phyloP scores from a whole-genome alignment of 2,888 invertebrate genomes.

The Smittia sp. region DNA sequence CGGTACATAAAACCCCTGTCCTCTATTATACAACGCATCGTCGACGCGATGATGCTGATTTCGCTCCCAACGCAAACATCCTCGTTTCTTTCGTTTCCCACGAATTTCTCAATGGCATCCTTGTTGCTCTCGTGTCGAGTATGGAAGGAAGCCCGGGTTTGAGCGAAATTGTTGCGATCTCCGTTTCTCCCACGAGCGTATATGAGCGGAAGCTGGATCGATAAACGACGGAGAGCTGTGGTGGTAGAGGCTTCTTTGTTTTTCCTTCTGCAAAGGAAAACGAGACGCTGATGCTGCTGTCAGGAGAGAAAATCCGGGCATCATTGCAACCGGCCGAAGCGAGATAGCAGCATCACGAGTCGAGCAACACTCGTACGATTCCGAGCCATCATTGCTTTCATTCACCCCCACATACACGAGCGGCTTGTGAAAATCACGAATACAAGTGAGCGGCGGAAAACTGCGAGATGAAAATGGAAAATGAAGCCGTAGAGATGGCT shows the following conservation, averaged over 20 bases:
- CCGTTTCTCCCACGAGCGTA: constrained; percentile 29
- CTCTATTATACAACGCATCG: constrained; percentile 42
- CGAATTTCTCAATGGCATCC: neutral
- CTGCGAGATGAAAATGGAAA: constrained; percentile 38
- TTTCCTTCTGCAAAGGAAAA: constrained; percentile 9
- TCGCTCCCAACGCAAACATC: constrained; percentile 23
- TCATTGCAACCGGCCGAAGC: neutral
- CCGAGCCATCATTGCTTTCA: neutral
- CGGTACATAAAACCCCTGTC: constrained; percentile 55
- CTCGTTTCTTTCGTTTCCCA: neutral
- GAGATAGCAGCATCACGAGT: constrained; percentile 1
- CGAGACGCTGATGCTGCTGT: neutral
- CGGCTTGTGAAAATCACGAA: constrained; percentile 10
- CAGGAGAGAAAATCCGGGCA: neutral
- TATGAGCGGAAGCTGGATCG: constrained; percentile 39
- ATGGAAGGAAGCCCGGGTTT: constrained; percentile 26
- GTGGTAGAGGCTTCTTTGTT: constrained; percentile 28
- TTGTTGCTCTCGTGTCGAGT: neutral
- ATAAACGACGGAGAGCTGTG: constrained; percentile 16
- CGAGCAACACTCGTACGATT: neutral
- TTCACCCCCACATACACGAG: constrained; percentile 2
- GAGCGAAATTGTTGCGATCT: constrained; percentile 32
- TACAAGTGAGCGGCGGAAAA: neutral
- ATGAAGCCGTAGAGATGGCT: neutral
- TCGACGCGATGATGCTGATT: constrained; percentile 39